Evolutionary conservation across 2,113 vertebrate genomes (phyloP).

Genomic region (Ceyx margarethae): DNA sequence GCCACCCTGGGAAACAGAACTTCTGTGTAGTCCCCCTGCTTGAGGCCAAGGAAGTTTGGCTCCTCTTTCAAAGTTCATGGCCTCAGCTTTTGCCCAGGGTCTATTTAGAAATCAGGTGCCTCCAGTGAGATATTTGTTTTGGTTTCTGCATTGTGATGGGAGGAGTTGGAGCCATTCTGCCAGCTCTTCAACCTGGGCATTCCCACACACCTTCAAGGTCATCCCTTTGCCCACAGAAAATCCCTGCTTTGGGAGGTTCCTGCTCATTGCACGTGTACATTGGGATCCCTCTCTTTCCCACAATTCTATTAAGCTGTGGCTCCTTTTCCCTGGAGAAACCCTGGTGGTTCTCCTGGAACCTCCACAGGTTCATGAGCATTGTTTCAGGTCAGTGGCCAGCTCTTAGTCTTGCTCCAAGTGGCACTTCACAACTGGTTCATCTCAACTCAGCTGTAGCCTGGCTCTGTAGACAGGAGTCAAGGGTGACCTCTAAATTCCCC

Average conservation of each 20-base stretch:
- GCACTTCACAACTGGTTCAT: background rate
- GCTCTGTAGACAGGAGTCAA: background rate
- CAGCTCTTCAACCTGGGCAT: background rate
- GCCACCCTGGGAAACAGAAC: background rate
- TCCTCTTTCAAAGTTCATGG: background rate
- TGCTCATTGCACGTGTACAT: fast-evolving
- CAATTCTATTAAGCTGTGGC: background rate
- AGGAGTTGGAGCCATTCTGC: background rate
- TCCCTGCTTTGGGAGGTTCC: background rate
- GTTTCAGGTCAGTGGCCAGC: fast-evolving
- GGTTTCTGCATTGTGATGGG: background rate
- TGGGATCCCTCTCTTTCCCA: background rate
- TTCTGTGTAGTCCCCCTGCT: background rate
- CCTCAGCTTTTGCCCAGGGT: fast-evolving
- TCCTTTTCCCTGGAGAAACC: background rate
- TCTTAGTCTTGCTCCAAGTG: fast-evolving
- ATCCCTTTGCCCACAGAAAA: background rate
- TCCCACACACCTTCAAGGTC: background rate
- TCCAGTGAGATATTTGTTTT: background rate
- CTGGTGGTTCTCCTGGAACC: background rate
- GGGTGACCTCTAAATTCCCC: background rate
- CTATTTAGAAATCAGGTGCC: fast-evolving
- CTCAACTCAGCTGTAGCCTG: background rate
- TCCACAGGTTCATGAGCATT: background rate
- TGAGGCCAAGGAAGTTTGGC: background rate